Evolutionary conservation across 2,888 invertebrate species (phyloP), one percentile per base, ranked within the genome.

Genomic region (Cataglyphis rosenhaueri): DNA sequence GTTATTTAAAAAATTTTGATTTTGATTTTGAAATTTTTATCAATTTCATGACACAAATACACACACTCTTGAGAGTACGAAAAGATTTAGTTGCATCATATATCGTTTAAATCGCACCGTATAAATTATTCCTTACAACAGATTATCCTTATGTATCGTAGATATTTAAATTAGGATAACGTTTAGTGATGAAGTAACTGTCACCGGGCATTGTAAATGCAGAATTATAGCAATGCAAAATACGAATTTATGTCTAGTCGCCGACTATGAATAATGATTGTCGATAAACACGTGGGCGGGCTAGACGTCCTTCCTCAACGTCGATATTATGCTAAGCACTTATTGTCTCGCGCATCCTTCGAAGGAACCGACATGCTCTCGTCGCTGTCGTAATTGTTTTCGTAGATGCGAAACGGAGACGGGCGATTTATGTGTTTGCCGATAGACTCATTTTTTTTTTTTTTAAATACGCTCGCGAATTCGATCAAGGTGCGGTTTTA

Each of bases 331-430:
- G 74, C 64, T 75, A 75, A 75, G 48, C 35, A 18, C 21, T 75
- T 9, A 75, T 75, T 75, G 74, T 75, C 65, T 75, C 74, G 12
- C 74, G 62, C 73, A 73, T 75, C 64, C 18, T 48, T 64, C 65
- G 74, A 75, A 59, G 74, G 21, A 75, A 64, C 21, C 65, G 74
- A 65, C 74, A 59, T 64, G 35, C 21, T 59, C 62, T 73, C 81
- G 87, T 52, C 59, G 68, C 55, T 64, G 55, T 29, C 52, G 48
- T 85, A 87, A 87, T 87, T 83, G 83, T 86, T 82, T 87, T 88
- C 70, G 62, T 48, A 38, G 55, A 59, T 71, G 68, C 64, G 12
- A 74, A 61, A 41, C 61, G 62, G 68, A 76, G 74, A 59, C 74
- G 66, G 55, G 25, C 25, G 25, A 61, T 75, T 87, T 35, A 81